Conservation (phyloP, 1,140 invertebrate species). For the Atopsyche davidsoni region DNA sequence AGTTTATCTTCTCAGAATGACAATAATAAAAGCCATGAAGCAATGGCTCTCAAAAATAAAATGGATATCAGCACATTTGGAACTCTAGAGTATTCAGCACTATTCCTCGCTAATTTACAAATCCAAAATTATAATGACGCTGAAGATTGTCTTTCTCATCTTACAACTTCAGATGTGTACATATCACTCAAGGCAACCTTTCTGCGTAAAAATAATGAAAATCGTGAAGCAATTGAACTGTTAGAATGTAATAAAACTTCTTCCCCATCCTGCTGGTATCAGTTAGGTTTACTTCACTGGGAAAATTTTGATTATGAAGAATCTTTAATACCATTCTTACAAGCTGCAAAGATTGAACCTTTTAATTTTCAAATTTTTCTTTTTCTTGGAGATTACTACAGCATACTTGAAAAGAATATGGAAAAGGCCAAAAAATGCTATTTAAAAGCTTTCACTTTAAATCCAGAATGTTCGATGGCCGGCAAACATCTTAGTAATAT, state of each 20-base stretch:
- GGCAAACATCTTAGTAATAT: constrained; percentile 69
- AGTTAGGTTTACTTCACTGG: constrained; percentile 63
- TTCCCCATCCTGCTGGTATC: constrained; percentile 50
- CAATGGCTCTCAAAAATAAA: constrained; percentile 12
- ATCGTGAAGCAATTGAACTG: constrained; percentile 49
- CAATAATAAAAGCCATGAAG: constrained; percentile 19
- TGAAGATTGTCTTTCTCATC: constrained; percentile 31
- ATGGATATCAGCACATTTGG: constrained; percentile 4
- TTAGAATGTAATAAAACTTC: constrained; percentile 43
- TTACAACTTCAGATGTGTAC: constrained; percentile 35
- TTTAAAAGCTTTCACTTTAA: constrained; percentile 73
- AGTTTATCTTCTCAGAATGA: constrained; percentile 9
- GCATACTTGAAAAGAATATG: constrained; percentile 48
- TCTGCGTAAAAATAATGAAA: constrained; percentile 46
- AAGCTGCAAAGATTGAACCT: constrained; percentile 68
- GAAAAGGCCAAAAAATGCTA: constrained; percentile 73
- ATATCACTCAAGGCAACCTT: constrained; percentile 37
- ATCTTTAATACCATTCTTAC: constrained; percentile 58
- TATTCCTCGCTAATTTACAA: constrained; percentile 32
- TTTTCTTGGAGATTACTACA: constrained; percentile 71
- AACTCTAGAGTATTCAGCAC: constrained; percentile 11
- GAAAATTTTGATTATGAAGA: constrained; percentile 54
- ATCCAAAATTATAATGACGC: constrained; percentile 32
- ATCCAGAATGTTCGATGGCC: constrained; percentile 57
- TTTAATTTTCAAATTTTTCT: constrained; percentile 67